Conservation (phyloP, 2,113 vertebrate genomes). For the Ameiurus melas region DNA sequence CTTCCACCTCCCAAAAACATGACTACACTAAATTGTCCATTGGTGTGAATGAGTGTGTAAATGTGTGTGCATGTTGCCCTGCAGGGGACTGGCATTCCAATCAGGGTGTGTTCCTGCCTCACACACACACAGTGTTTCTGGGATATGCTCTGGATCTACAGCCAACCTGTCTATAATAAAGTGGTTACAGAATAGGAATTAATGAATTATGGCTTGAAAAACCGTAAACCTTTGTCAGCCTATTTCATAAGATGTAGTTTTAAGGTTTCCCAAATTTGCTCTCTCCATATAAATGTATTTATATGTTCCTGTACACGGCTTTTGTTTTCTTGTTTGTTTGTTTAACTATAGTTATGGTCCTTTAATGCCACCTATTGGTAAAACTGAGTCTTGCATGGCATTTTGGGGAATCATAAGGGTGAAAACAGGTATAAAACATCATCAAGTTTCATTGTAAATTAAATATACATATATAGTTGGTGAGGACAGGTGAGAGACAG, state of each 20-base stretch:
- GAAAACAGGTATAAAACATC: neutral
- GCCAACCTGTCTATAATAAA: neutral
- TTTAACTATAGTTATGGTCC: neutral
- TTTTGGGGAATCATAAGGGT: neutral
- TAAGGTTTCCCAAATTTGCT: neutral
- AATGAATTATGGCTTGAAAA: neutral
- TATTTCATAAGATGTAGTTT: neutral
- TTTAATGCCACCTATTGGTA: slow-evolving; percentile 49
- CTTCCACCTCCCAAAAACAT: neutral
- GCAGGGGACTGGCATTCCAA: neutral
- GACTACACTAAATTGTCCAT: neutral
- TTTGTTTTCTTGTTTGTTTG: neutral
- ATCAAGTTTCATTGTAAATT: neutral
- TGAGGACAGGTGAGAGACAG: neutral
- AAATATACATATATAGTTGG: neutral
- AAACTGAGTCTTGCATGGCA: slow-evolving; percentile 6
- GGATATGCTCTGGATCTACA: neutral
- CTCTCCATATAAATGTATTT: neutral
- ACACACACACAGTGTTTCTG: neutral
- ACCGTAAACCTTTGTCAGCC: neutral
- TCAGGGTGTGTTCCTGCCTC: neutral
- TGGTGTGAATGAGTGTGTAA: neutral
- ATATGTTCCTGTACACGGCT: neutral
- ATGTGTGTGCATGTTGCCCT: neutral
- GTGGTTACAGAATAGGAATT: neutral